Base-by-base conservation (phyloP, 2,888 invertebrate genomes). In the Drosophila algonquin region DNA sequence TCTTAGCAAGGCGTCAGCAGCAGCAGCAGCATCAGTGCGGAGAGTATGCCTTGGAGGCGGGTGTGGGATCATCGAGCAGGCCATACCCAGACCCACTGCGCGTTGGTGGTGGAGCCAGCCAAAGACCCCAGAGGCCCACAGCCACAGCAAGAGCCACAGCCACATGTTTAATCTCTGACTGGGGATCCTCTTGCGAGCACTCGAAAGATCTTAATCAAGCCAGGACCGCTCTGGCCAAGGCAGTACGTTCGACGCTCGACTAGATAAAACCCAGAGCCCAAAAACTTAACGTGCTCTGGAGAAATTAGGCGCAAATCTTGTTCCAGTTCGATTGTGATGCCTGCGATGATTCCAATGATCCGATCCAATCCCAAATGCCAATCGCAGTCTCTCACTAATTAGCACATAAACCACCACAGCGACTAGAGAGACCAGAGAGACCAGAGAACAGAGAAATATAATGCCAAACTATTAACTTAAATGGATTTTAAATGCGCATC, bases 281-380 rank as follows among this genome's bases (percentile, higher is more conserved):
- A 70, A 40, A 82, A 73, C 71, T 78, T 80, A 78, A 85, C 83
- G 80, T 84, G 87, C 81, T 74, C 79, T 63, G 76, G 75, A 76
- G 87, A 85, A 85, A 85, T 85, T 85, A 87, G 85, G 80, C 82
- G 75, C 76, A 86, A 82, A 86, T 86, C 83, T 82, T 77, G 69
- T 75, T 73, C 40, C 40, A 40, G 40, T 40, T n/a, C 40, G 67
- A 55, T 64, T 67, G 12, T 51, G 56, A 64, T 67, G 55, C 67
- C 64, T 76, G 54, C 73, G 81, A 84, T 79, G 72, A 76, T 63
- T 52, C 40, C 30, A 40, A 47, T 63, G 56, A 62, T 63, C 40
- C 3, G 44, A 53, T 63, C 40, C 3, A 32, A 52, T 59, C 32
- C 27, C 40, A 27, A 56, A 73, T 71, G 62, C 57, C 63, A 57